Percentiles rank a stretch among this genome's conserved stretches.
Conservation (phyloP, 1,140 invertebrate species). For the Brachionus asplanchnoidis region DNA sequence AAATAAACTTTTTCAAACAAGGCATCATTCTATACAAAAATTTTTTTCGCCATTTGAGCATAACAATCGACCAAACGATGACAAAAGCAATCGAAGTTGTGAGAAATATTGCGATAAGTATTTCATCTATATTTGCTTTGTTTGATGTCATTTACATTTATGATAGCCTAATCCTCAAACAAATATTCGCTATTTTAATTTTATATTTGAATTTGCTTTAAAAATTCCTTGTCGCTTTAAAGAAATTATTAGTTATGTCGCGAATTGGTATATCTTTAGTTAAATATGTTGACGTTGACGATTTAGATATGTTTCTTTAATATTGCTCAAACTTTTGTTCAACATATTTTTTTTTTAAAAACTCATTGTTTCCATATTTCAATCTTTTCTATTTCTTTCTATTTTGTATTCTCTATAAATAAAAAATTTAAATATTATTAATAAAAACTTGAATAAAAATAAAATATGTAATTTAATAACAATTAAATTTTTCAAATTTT, state of each 20-base stretch:
- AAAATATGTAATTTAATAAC: too few species aligned
- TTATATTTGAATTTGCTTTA: background rate
- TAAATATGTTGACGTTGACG: slow-evolving; percentile 35
- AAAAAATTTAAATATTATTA: too few species aligned
- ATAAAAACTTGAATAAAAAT: too few species aligned
- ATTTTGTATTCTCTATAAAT: background rate
- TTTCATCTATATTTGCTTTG: slow-evolving; percentile 26
- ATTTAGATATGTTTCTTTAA: slow-evolving; percentile 13
- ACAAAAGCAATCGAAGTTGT: slow-evolving; percentile 3
- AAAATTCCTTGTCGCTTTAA: background rate
- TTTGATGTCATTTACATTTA: slow-evolving; percentile 34
- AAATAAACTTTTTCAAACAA: background rate
- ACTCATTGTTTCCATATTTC: background rate
- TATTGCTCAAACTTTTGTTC: slow-evolving; percentile 19
- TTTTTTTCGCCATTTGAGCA: slow-evolving; percentile 40
- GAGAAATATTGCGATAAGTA: slow-evolving; percentile 31
- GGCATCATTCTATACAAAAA: slow-evolving; percentile 17
- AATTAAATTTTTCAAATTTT: too few species aligned
- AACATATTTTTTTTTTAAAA: slow-evolving; percentile 26
- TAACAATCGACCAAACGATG: background rate
- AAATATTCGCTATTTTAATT: background rate
- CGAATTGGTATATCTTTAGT: slow-evolving; percentile 22
- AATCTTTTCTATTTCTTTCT: background rate
- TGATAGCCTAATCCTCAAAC: background rate
- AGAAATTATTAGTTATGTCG: slow-evolving; percentile 1